Conservation (phyloP, 1,140 invertebrate genomes). For the Akabosia matsudoensis region DNA sequence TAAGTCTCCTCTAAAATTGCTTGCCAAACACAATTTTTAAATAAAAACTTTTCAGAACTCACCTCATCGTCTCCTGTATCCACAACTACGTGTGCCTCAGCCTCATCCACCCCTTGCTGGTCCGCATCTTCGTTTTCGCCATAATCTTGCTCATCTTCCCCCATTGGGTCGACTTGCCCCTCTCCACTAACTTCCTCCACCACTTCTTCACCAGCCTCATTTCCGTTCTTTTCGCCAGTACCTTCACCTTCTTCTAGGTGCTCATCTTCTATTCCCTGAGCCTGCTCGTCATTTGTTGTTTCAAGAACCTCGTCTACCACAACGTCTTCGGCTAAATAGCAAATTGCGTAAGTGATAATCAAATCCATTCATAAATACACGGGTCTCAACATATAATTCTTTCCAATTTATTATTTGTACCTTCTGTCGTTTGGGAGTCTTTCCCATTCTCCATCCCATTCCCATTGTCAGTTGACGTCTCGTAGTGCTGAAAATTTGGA, state of each 20-base stretch:
- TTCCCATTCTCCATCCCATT: no score
- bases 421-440: no score
- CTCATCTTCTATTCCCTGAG: background rate
- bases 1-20: background rate
- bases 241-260: conserved; percentile 17
- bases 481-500: no score
- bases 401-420: no score
- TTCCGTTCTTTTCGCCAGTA: background rate
- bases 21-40: background rate
- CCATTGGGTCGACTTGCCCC: conserved; percentile 45
- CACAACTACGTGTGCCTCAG: background rate
- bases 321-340: background rate
- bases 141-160: conserved; percentile 47
- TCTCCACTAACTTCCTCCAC: conserved; percentile 54
- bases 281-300: background rate
- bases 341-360: background rate
- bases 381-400: no score
- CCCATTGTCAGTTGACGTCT: no score
- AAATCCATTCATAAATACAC: no score
- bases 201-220: conserved; percentile 50
- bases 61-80: conserved; percentile 20
- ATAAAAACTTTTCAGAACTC: conserved; percentile 16
- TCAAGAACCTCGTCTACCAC: background rate
- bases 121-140: background rate
- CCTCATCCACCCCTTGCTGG: no score